These are phyloP conservation scores for Climacteris rufus DNA, from an alignment of 2,113 vertebrate species.

Conservation along the genomic window DNA sequence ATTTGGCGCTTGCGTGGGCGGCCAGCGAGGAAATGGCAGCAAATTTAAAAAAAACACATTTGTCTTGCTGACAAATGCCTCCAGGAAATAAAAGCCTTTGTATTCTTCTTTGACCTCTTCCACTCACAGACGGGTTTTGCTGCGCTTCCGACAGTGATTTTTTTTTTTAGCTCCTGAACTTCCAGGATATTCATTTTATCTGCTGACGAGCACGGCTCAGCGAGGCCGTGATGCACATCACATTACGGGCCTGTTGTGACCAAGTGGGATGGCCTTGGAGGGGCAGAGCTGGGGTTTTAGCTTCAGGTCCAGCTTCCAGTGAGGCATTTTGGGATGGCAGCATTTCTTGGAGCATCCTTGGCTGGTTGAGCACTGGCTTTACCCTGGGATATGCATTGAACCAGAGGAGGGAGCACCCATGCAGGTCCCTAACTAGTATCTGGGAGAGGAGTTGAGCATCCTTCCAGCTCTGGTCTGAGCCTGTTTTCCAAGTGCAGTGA, in stretches of 20 bases:
- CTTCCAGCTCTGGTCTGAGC: background rate
- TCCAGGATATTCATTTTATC: background rate
- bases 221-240: background rate
- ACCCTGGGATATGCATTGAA: background rate
- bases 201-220: accelerated
- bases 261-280: background rate
- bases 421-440: background rate
- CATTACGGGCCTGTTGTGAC: background rate
- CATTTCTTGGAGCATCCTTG: background rate
- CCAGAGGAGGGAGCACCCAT: background rate
- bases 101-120: constrained; percentile 30
- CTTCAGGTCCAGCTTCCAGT: background rate
- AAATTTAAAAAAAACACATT: background rate
- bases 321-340: background rate
- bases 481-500: background rate
- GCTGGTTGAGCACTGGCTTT: background rate
- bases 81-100: constrained; percentile 37
- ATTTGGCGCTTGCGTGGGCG: background rate
- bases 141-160: background rate
- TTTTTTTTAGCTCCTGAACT: background rate
- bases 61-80: constrained; percentile 33
- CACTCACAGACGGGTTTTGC: constrained; percentile 15
- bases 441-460: background rate
- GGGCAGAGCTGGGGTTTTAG: background rate
- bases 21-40: constrained; percentile 11